Conservation (phyloP, 92 coral and sea anemone genomes). For the Montipora capitata region DNA sequence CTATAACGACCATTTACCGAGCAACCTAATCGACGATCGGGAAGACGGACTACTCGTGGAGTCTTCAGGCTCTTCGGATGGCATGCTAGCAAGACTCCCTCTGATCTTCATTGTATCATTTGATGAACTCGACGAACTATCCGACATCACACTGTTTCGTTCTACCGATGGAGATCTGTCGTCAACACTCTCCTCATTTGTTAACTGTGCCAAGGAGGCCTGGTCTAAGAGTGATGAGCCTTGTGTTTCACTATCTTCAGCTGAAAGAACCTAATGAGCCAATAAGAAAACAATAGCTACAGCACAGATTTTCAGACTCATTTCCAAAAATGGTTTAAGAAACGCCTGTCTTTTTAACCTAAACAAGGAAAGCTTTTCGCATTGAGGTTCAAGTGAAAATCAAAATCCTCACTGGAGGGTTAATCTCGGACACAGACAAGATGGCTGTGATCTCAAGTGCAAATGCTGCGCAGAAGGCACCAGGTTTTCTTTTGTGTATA, state of each 20-base stretch:
- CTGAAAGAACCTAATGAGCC: conserved; percentile 45
- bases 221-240: conserved; percentile 38
- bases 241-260: conserved; percentile 46
- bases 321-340: neutral
- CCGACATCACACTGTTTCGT: conserved; percentile 81
- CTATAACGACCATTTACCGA: conserved; percentile 67
- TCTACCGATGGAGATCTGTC: conserved; percentile 83
- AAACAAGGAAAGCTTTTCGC: too few species aligned
- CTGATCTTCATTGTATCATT: conserved; percentile 88
- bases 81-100: conserved; percentile 72
- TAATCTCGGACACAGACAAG: too few species aligned
- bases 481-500: too few species aligned
- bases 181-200: conserved; percentile 93
- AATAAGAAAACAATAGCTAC: neutral
- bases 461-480: too few species aligned
- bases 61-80: conserved; percentile 85
- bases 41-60: conserved; percentile 72
- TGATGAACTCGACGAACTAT: conserved; percentile 88
- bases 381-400: too few species aligned
- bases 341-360: too few species aligned
- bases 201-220: conserved; percentile 77
- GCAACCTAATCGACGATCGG: conserved; percentile 86
- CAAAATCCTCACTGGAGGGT: too few species aligned
- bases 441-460: too few species aligned
- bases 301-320: neutral